Conservation (phyloP, 2,113 vertebrate genomes). For the Cyanistes caeruleus region DNA sequence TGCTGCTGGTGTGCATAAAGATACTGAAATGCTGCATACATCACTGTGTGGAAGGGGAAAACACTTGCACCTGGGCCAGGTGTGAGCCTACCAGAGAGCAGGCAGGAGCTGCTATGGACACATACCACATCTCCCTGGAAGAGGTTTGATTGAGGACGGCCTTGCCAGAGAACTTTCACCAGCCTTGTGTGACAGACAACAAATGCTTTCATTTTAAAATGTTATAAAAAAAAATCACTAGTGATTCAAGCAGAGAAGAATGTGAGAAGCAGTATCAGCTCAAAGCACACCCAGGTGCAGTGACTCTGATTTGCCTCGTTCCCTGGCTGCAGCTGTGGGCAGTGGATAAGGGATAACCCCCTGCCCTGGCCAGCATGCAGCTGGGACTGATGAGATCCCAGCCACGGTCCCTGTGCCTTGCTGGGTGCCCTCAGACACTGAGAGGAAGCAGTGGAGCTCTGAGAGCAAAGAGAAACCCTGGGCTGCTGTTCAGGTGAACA, state of each 20-base stretch:
- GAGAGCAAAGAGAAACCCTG: not conserved
- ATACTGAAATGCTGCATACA: not conserved
- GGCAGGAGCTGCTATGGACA: not conserved
- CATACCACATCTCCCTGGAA: not conserved
- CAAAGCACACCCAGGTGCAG: not conserved
- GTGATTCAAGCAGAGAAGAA: not conserved
- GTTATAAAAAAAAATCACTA: not conserved
- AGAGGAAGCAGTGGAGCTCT: not conserved
- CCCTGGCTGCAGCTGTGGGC: not conserved
- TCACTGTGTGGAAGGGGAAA: not conserved
- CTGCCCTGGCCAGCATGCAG: not conserved
- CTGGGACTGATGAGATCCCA: fast-evolving
- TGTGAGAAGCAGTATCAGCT: not conserved
- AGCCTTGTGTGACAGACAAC: not conserved
- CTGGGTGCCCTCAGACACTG: not conserved
- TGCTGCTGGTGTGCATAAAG: not conserved
- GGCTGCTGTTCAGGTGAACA: not conserved
- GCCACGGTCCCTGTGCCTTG: not conserved
- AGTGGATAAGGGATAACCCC: not conserved
- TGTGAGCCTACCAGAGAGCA: not conserved
- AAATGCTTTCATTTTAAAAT: not conserved
- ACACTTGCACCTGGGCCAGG: not conserved
- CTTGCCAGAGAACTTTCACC: not conserved
- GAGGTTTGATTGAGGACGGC: not conserved
- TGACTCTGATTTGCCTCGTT: not conserved